A percentile compares a stretch with the other conserved stretches of the same genome.
phyloP scores from a whole-genome alignment of 2,888 invertebrate species.

The Arge pagana region DNA sequence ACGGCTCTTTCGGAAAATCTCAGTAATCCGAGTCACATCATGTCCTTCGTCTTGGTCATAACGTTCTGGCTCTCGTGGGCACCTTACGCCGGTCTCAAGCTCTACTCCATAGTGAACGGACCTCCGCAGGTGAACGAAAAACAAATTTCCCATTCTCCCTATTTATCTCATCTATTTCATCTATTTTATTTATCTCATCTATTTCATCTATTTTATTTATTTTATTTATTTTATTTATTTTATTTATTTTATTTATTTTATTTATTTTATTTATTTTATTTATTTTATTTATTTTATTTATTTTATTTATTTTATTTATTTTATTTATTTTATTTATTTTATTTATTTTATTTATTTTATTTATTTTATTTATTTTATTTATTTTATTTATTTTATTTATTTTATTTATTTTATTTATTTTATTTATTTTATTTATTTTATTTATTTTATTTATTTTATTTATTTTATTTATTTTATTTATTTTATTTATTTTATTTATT shows the following conservation, averaged over 20 bases:
- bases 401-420: slow-evolving; percentile 2
- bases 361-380: neutral
- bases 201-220: neutral
- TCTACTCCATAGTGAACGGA: slow-evolving; percentile 66
- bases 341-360: neutral
- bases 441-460: slow-evolving; percentile 4
- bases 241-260: neutral
- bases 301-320: neutral
- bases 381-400: neutral
- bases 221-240: slow-evolving; percentile 9
- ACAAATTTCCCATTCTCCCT: too few relatives aligned
- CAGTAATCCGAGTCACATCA: slow-evolving; percentile 92
- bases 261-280: neutral
- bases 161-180: neutral
- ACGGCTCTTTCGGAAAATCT: slow-evolving; percentile 89
- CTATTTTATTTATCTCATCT: neutral
- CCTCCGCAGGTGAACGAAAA: slow-evolving; percentile 55
- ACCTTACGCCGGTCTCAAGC: slow-evolving; percentile 82
- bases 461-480: neutral
- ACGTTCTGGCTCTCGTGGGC: slow-evolving; percentile 94
- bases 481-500: neutral
- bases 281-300: neutral
- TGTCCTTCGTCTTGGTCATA: slow-evolving; percentile 90
- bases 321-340: neutral
- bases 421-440: neutral